Evolutionary conservation across 2,888 invertebrate species (phyloP), one percentile per base, ranked within the genome.

Genomic region (Zhengitettix transpicula): DNA sequence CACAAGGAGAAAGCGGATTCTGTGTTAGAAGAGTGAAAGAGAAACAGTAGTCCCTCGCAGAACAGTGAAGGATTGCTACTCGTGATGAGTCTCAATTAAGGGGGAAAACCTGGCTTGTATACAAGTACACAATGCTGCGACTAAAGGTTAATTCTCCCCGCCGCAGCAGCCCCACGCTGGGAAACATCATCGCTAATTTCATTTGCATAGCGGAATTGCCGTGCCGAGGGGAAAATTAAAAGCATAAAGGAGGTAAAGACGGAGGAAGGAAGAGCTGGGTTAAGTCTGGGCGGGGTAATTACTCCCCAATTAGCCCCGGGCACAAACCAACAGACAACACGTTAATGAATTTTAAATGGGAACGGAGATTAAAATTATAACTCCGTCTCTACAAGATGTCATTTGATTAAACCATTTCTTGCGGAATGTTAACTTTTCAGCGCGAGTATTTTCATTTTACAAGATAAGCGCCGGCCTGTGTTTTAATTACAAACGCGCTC

Each of bases 161-260:
- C 56, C 16, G 28, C 15, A 53, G 47, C 47, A 47, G 47, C 47
- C 47, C 47, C 47, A 47, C n/a, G 47, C 47, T 47, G 47, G 47
- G 14, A 47, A 58, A 62, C 60, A 63, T 62, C 60, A 60, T 60
- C 63, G 58, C 63, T 62, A 63, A 63, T 63, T 63, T 62, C 60
- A 63, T 63, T 63, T 63, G 60, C 63, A 63, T 63, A 60, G 60
- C 60, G 57, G 60, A 62, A 62, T 61, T 58, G 59, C 41, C 60
- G 56, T 28, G 54, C 52, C 17, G 60, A 59, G n/a, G 55, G 55
- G 60, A 60, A 62, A 62, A 62, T 62, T 62, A 62, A 62, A 62
- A 62, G 60, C 60, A 60, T 62, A 60, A 62, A 56, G 56, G 53
- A 55, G 40, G 44, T 42, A 56, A 58, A 57, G 58, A 58, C 40